A percentile compares a stretch with the other conserved stretches of the same genome.
These are phyloP conservation scores for Hemaris fuciformis DNA, from an alignment of 2,888 invertebrate species.

Conservation along the genomic window DNA sequence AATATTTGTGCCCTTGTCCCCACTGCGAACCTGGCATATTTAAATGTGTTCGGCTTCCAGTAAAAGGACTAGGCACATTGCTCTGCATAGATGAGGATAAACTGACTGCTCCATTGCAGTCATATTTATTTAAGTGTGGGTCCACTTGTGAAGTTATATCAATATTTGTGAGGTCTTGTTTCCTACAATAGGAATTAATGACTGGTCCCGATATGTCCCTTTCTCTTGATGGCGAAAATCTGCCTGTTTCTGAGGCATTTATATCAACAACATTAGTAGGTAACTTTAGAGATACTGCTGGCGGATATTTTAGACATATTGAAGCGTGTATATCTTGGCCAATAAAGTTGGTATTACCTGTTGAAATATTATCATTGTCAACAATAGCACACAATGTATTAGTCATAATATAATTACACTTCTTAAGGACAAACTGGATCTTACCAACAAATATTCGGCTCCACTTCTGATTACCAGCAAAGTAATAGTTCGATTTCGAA, in stretches of 20 bases:
- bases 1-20: slow-evolving; percentile 85
- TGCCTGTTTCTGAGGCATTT: slow-evolving; percentile 83
- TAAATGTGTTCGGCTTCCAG: slow-evolving; percentile 83
- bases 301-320: slow-evolving; percentile 74
- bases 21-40: slow-evolving; percentile 89
- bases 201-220: slow-evolving; percentile 84
- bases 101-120: slow-evolving; percentile 84
- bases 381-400: neutral
- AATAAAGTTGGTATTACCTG: slow-evolving; percentile 44
- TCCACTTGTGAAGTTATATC: slow-evolving; percentile 69
- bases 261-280: slow-evolving; percentile 84
- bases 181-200: slow-evolving; percentile 71
- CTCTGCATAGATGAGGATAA: slow-evolving; percentile 88
- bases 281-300: slow-evolving; percentile 76
- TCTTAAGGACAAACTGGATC: neutral
- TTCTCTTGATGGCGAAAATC: slow-evolving; percentile 84
- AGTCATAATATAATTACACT: neutral
- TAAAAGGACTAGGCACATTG: slow-evolving; percentile 87
- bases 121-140: slow-evolving; percentile 85
- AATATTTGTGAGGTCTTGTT: slow-evolving; percentile 46
- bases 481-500: slow-evolving; percentile 24
- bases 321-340: slow-evolving; percentile 72
- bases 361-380: slow-evolving; percentile 23
- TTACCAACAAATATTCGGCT: slow-evolving; percentile 8
- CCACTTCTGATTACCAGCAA: slow-evolving; percentile 18